Evolutionary conservation across 2,113 vertebrate species (phyloP), one percentile per base, ranked within the genome.

Genomic region (Axis porcinus): DNA sequence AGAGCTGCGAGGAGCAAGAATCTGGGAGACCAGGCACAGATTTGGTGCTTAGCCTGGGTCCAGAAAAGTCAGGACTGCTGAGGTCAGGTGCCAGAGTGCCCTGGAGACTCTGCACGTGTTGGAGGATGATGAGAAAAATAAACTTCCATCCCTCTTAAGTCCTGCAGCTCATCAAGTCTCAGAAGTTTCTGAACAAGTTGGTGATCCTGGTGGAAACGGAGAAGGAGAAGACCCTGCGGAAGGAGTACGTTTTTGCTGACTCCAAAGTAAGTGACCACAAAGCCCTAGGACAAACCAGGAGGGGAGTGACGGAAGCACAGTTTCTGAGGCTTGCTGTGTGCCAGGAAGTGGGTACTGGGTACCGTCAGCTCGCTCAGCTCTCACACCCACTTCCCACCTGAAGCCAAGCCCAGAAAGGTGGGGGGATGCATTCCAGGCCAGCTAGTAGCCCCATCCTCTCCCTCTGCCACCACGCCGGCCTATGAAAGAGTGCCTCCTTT

Each of bases 131-230:
- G 21, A 4, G 43, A 23, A 30, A n/a, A 14, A 1, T 43, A 5
- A 60, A 21, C 84, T 64, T 95, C 45, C 84, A 3, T 97, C 83
- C 25, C 36, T 40, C 79, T 97, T 82, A 95, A 99, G 99, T 99
- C 96, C 97, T 99, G 89, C 99, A 99, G 99, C 98, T 99, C 97
- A 99, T 99, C 98, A 99, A 99, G 98, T 99, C 99, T 33, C 99
- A 99, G 99, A 99, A 99, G 96, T 98, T 99, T 95, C 99, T 99
- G 6, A 99, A 99, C 97, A 99, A 99, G 97, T 95, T 99, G 89
- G 99, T 99, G 89, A 99, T 99, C n/a, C 95, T 99, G 95, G 97
- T 99, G 96, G 99, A 99, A 97, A 99, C 99, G 0, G 99, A 99
- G 98, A 99, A 99, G 98, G 99, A 99, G 98, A 99, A 99, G 98